A percentile compares a stretch with the other conserved stretches of the same genome.
Evolutionary conservation across 2,888 invertebrate species (phyloP).

Genomic region (Ennomos quercinarius): DNA sequence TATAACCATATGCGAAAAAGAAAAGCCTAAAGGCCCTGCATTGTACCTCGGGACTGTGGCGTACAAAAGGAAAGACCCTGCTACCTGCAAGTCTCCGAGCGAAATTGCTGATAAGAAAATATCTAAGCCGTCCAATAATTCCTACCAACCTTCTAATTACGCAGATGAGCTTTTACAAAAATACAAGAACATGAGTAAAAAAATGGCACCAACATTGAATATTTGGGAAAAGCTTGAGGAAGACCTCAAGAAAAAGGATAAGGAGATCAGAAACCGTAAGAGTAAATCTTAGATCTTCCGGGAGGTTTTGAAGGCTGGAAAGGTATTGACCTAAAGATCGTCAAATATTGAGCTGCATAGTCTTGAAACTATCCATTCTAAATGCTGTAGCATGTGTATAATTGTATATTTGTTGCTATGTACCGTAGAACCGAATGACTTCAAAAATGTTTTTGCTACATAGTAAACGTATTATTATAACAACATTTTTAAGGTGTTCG

Average conservation of each 20-base stretch:
- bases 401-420: too few relatives aligned
- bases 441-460: too few relatives aligned
- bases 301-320: too few relatives aligned
- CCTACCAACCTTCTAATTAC: constrained; percentile 48
- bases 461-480: too few relatives aligned
- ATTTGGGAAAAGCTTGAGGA: constrained; percentile 45
- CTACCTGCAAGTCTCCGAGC: constrained; percentile 23
- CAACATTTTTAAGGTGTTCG: too few relatives aligned
- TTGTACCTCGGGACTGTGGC: constrained; percentile 42
- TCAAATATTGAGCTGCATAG: too few relatives aligned
- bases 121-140: constrained; percentile 14
- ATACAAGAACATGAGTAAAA: constrained; percentile 38
- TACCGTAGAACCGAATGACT: too few relatives aligned
- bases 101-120: constrained; percentile 22
- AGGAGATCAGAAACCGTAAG: constrained; percentile 4
- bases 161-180: constrained; percentile 50
- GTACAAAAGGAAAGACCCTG: constrained; percentile 52
- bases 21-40: constrained; percentile 24
- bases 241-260: constrained; percentile 46
- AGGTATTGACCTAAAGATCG: too few relatives aligned
- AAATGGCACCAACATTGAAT: constrained; percentile 13
- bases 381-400: too few relatives aligned
- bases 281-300: neutral
- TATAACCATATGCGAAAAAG: constrained; percentile 18
- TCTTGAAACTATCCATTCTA: too few relatives aligned